Evolutionary conservation across 2,888 invertebrate genomes (phyloP), one percentile per base, ranked within the genome.

Genomic region (Poecilus cupreus): DNA sequence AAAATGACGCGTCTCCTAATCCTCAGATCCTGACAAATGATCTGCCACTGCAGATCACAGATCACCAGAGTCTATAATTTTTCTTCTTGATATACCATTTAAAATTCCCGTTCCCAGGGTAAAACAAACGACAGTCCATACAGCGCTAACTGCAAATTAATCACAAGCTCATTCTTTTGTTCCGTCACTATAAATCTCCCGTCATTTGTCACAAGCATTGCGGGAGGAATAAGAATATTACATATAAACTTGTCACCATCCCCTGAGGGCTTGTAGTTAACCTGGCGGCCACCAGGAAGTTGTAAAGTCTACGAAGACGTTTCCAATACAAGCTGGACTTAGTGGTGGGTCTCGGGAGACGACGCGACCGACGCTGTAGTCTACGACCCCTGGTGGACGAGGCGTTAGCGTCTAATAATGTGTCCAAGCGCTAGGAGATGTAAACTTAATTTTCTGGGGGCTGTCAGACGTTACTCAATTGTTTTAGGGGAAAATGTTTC

Each of bases 131-230:
- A 49, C n/a, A 22, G 60, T n/a, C n/a, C n/a, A n/a, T n/a, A n/a
- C n/a, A n/a, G 16, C 32, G 32, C 4, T 32, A 32, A 32, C 32
- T 32, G 79, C 22, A 79, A 79, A 79, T 79, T 79, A 79, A 79
- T 79, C 79, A 79, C 79, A 18, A 79, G 70, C 51, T 79, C 49
- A 68, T 79, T 79, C 68, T 13, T 79, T 79, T 79, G 54, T 79
- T 80, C 72, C 24, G 39, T 24, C 22, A 16, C 16, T 68, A 57
- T 80, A 72, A 80, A 80, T 80, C 80, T 80, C n/a, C 54, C 22
- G 80, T 72, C 80, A 80, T 72, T 80, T 80, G 80, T 72, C 80
- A 80, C 80, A 54, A 20, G 39, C 39, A 70, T 70, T n/a, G n/a
- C n/a, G n/a, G n/a, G n/a, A n/a, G n/a, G n/a, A n/a, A n/a, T n/a